Percentiles rank a stretch among this genome's conserved stretches.
Conservation (phyloP, 2,888 invertebrate species). For the Onthophagus sagittarius region DNA sequence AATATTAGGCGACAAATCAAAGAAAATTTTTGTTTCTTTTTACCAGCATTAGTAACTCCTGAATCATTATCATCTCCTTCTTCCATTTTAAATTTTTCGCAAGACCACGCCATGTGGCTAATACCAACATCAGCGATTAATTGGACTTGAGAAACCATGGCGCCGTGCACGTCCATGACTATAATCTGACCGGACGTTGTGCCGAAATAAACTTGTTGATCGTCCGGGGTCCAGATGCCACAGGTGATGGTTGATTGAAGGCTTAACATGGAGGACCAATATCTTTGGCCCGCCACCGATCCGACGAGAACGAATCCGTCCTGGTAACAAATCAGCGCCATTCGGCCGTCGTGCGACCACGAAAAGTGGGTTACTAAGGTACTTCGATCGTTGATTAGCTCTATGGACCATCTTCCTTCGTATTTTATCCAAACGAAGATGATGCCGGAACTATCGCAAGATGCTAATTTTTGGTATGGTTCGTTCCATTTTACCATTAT, state of each 20-base stretch:
- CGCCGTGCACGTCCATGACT: slow-evolving; percentile 95
- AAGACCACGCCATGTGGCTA: slow-evolving; percentile 92
- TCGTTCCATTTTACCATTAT: slow-evolving; percentile 98
- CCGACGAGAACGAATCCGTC: slow-evolving; percentile 98
- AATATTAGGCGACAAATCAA: too few relatives aligned
- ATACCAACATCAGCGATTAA: slow-evolving; percentile 83
- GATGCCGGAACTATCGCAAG: slow-evolving; percentile 95
- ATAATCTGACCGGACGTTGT: slow-evolving; percentile 92
- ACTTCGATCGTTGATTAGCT: slow-evolving; percentile 96
- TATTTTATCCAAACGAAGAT: slow-evolving; percentile 99
- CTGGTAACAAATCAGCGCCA: slow-evolving; percentile 98
- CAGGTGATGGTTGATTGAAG: slow-evolving; percentile 91
- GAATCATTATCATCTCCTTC: slow-evolving; percentile 76
- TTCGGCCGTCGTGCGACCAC: slow-evolving; percentile 97
- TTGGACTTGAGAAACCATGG: slow-evolving; percentile 91
- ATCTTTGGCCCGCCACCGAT: slow-evolving; percentile 93
- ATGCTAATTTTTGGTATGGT: slow-evolving; percentile 95
- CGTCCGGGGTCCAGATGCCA: slow-evolving; percentile 97
- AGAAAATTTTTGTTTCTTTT: not conserved
- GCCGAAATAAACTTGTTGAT: slow-evolving; percentile 95
- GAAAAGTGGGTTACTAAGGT: slow-evolving; percentile 97
- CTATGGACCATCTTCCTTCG: slow-evolving; percentile 98
- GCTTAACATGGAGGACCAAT: slow-evolving; percentile 97
- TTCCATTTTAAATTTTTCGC: slow-evolving; percentile 97
- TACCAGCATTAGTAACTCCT: slow-evolving; percentile 53